A percentile compares a stretch with the other conserved stretches of the same genome.
phyloP scores from a whole-genome alignment of 2,113 vertebrate genomes.

The Scatophagus argus region DNA sequence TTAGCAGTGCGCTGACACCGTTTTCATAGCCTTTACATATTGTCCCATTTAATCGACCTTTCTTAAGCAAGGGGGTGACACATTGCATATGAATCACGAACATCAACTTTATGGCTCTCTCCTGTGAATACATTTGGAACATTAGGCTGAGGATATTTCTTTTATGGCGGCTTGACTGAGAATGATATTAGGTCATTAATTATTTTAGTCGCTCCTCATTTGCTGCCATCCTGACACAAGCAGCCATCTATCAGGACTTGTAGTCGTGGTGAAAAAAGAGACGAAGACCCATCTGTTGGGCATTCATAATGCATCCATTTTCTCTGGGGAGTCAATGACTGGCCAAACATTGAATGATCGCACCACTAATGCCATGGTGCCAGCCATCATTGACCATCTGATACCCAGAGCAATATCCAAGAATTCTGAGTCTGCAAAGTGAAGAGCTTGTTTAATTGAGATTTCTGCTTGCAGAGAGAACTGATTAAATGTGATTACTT shows the following conservation, averaged over 20 bases:
- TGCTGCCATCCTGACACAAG: slow-evolving; percentile 56
- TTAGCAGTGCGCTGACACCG: slow-evolving; percentile 37
- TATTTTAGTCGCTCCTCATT: slow-evolving; percentile 58
- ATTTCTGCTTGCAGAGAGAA: slow-evolving; percentile 27
- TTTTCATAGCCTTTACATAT: slow-evolving; percentile 64
- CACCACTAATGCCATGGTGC: slow-evolving; percentile 51
- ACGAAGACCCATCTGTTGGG: slow-evolving; percentile 70
- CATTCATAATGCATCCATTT: slow-evolving; percentile 60
- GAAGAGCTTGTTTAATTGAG: slow-evolving; percentile 32
- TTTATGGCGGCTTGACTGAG: slow-evolving; percentile 46
- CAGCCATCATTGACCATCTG: slow-evolving; percentile 72
- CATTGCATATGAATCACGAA: slow-evolving; percentile 61
- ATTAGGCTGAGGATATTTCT: slow-evolving; percentile 62
- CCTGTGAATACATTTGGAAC: slow-evolving; percentile 65
- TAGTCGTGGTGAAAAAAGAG: slow-evolving; percentile 40
- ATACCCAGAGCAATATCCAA: slow-evolving; percentile 61
- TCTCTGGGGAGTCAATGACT: slow-evolving; percentile 58
- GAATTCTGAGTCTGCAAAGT: slow-evolving; percentile 49
- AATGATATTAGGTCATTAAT: slow-evolving; percentile 60
- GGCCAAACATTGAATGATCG: slow-evolving; percentile 67
- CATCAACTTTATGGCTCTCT: slow-evolving; percentile 59
- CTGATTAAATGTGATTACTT: slow-evolving; percentile 31
- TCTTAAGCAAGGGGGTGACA: slow-evolving; percentile 58
- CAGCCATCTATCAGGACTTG: slow-evolving; percentile 60
- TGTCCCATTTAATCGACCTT: slow-evolving; percentile 63